Evolutionary conservation across 37 sponge, comb jelly and placozoan genomes (phyloP).

Genomic region (Dysidea cf. avara): DNA sequence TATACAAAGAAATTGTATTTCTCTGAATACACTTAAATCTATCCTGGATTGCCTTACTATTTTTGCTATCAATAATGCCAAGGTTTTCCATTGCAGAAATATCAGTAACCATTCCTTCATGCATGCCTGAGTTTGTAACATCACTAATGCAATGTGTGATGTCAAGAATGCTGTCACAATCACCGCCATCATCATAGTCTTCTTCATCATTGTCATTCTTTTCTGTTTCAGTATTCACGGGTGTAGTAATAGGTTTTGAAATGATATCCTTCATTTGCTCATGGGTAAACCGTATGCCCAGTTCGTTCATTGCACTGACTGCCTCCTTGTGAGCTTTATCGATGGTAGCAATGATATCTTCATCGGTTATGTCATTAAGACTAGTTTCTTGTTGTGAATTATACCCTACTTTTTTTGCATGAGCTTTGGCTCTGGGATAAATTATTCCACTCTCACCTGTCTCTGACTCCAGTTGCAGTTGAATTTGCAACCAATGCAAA

Average conservation of each 20-base stretch:
- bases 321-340: slow-evolving; percentile 1
- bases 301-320: neutral
- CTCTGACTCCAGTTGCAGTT: slow-evolving; percentile 21
- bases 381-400: neutral
- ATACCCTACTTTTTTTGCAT: neutral
- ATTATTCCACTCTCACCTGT: neutral
- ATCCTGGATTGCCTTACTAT: too few relatives aligned
- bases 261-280: neutral
- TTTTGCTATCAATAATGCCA: too few relatives aligned
- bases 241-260: neutral
- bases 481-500: slow-evolving; percentile 12
- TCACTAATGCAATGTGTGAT: too few relatives aligned
- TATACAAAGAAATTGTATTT: too few relatives aligned
- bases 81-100: too few relatives aligned
- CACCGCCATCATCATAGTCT: neutral
- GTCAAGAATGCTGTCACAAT: too few relatives aligned
- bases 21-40: too few relatives aligned
- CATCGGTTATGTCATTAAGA: neutral
- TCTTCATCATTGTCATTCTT: slow-evolving; percentile 15
- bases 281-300: neutral
- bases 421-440: neutral
- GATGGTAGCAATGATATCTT: neutral
- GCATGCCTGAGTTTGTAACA: too few relatives aligned
- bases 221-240: neutral
- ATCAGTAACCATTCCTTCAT: too few relatives aligned